phyloP scores from a whole-genome alignment of 1,140 invertebrate genomes.

The Anastatus disparis region DNA sequence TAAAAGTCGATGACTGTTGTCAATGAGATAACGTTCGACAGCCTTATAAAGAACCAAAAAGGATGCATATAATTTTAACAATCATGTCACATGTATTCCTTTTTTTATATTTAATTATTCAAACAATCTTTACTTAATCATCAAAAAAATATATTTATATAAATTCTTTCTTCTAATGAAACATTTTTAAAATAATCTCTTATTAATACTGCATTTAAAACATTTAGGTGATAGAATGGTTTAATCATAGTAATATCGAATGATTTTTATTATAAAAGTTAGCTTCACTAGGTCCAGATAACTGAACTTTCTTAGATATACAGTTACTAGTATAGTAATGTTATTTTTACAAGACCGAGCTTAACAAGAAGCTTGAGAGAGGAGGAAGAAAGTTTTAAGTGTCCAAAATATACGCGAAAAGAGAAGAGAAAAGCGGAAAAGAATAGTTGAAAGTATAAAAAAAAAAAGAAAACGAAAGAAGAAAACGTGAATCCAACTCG shows the following conservation, averaged over 20 bases:
- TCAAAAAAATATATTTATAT: too few species aligned
- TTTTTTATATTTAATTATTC: too few species aligned
- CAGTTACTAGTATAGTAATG: not conserved
- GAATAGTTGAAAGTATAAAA: not conserved
- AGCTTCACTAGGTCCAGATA: not conserved
- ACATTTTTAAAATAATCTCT: too few species aligned
- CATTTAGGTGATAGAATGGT: too few species aligned
- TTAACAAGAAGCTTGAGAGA: slow-evolving; percentile 19
- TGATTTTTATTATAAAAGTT: slow-evolving; percentile 19
- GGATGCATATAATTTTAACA: too few species aligned
- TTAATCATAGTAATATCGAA: not conserved
- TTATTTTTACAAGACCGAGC: slow-evolving; percentile 19
- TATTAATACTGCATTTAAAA: too few species aligned
- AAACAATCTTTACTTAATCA: too few species aligned
- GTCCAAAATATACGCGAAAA: slow-evolving; percentile 17
- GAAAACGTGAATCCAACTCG: slow-evolving; percentile 4
- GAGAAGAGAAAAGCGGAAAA: slow-evolving; percentile 2
- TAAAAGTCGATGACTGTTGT: not conserved
- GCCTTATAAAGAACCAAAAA: not conserved
- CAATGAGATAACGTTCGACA: not conserved
- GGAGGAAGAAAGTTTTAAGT: slow-evolving; percentile 23
- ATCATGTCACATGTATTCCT: too few species aligned
- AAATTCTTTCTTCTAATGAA: too few species aligned
- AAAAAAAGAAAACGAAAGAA: not conserved
- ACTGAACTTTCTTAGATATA: not conserved